Percentiles rank a stretch among this genome's conserved stretches.
Conservation (phyloP, 2,797 vertebrate genomes). For the Galago senegalensis region DNA sequence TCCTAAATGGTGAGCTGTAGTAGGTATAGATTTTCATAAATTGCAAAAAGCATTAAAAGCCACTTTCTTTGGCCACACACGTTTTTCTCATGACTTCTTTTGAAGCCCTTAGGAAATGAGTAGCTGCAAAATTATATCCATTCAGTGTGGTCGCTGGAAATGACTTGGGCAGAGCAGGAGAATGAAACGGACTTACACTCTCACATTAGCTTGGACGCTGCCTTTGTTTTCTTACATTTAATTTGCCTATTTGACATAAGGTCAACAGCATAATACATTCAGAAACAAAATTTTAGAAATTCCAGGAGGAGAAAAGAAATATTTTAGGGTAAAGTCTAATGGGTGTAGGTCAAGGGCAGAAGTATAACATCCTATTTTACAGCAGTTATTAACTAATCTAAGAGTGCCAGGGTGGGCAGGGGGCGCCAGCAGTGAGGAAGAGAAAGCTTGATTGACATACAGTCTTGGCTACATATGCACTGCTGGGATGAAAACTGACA, state of each 20-base stretch:
- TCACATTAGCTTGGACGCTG: constrained; percentile 29
- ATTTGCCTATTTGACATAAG: constrained; percentile 69
- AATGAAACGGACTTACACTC: constrained; percentile 72
- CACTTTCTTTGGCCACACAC: constrained; percentile 67
- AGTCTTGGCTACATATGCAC: neutral
- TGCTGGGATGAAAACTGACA: neutral
- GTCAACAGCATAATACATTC: constrained; percentile 54
- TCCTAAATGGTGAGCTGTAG: constrained; percentile 80
- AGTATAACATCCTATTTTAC: neutral
- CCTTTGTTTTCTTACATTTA: constrained; percentile 61
- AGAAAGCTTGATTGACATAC: neutral
- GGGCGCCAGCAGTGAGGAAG: neutral
- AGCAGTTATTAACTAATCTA: neutral
- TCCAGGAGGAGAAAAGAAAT: neutral
- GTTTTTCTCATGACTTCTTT: constrained; percentile 76
- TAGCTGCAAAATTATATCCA: constrained; percentile 79
- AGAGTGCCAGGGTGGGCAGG: neutral
- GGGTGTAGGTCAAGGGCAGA: neutral
- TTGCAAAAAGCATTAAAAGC: constrained; percentile 79
- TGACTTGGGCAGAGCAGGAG: constrained; percentile 55
- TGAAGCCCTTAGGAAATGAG: constrained; percentile 80
- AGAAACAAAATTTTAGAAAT: neutral
- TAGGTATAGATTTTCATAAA: constrained; percentile 83
- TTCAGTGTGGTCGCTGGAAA: constrained; percentile 73
- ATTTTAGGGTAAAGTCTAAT: neutral